Base-by-base conservation (phyloP, 2,797 vertebrate genomes). In the Malacoraja senta region DNA sequence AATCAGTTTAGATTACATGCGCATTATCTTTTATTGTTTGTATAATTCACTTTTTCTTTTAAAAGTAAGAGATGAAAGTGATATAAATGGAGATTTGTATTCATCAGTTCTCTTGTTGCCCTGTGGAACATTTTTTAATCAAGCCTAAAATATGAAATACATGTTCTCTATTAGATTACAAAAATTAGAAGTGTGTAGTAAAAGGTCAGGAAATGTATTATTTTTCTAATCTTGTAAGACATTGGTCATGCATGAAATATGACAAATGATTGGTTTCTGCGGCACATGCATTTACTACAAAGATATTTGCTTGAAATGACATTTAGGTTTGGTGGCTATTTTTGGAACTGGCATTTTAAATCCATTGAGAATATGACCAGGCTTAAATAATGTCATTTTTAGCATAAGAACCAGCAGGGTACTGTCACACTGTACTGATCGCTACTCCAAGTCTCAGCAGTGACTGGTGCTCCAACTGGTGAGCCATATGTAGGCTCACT, bases 181-280 rank as follows among this genome's bases (percentile, higher is more conserved):
- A 92, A 91, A 76, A 92, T 53, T 91, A 91, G 35, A 76, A 76
- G 26, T 44, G 44, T 92, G 71, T 21, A 58, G 35, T 76, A 92
- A 92, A 92, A 92, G 90, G 90, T 76, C 90, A 92, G 74, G 68
- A 92, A 92, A 92, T 92, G 68, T 74, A 92, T 92, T 92, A 92
- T 71, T 92, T 92, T 92, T 76, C 35, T 92, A 92, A 92, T 92
- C 90, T 92, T 92, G 38, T 58, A 74, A 74, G 68, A 63, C 84
- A 88, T 68, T 88, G 61, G 63, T 35, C 84, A 88, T 68, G 90
- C 90, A 72, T 91, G 90, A 74, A 91, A 74, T 53, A 44, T 91
- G 38, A 91, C 90, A 92, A 92, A 92, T 92, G 24, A 76, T 44
- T 58, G 71, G 26, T 74, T 91, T 74, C 38, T 72, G 65, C 38